Base-by-base conservation (phyloP, 2,113 vertebrate genomes). In the Polyodon spathula region DNA sequence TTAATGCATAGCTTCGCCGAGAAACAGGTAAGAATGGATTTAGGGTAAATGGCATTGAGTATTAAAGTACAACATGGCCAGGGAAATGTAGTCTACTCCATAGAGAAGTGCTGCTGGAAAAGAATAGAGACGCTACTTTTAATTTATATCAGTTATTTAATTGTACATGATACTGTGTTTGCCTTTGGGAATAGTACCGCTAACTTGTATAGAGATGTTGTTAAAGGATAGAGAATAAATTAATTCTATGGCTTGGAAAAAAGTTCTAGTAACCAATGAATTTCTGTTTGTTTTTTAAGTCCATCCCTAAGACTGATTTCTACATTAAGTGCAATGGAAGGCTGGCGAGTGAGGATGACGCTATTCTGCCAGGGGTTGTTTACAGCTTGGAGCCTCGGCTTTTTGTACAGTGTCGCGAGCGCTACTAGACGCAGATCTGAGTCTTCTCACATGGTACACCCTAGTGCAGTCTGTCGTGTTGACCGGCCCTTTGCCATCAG, bases 301-400 rank as follows among this genome's bases (percentile, higher is more conserved):
- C 63, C 1, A 39, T 84, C 27, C 83, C 81, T 0, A 63, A 59
- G 6, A 71, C 73, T 4, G 87, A 86, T 48, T 81, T 94, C 53
- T 99, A 93, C 2, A 77, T 97, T 44, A 88, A 73, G 38, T 85
- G 79, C 54, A 84, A 92, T 0, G 95, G 93, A 0, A 75, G 41
- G 0, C 71, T 81, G 14, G 63, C 71, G 1, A 50, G 8, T 0
- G n/a, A 59, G 9, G 72, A 80, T 0, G 86, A 88, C 0, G 8
- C 27, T 0, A 67, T 98, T 58, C 89, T 81, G 54, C 58, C 74
- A 68, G 96, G 93, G 48, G 77, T 73, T 0, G 15, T 91, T 61
- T 99, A 98, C 55, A 92, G 79, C 15, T 44, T 99, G 84, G 90
- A 94, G 62, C 87, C 89, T 6, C 88, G 92, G 2, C 85, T 99